These are phyloP conservation scores for Epinotia ramella DNA, from an alignment of 2,888 invertebrate genomes.

Conservation along the genomic window DNA sequence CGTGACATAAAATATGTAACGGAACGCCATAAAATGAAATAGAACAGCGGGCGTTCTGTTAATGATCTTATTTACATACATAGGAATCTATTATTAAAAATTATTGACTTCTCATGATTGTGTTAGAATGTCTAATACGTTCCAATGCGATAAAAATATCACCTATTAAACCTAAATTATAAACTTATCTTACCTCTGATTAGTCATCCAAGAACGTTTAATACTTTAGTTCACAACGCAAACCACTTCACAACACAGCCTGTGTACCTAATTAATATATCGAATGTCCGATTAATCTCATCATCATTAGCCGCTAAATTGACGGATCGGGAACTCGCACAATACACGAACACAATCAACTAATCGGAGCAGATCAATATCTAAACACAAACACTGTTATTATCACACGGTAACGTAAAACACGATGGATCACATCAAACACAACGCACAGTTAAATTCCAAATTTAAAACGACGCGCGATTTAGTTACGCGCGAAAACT, in stretches of 20 bases:
- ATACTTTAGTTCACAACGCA: slow-evolving; percentile 55
- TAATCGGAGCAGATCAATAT: slow-evolving; percentile 50
- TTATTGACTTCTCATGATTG: slow-evolving; percentile 58
- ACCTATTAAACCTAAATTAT: background rate
- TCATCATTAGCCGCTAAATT: slow-evolving; percentile 52
- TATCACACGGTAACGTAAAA: slow-evolving; percentile 10
- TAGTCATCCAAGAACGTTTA: slow-evolving; percentile 54
- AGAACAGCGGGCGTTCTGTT: slow-evolving; percentile 55
- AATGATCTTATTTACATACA: slow-evolving; percentile 62
- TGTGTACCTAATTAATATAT: slow-evolving; percentile 52
- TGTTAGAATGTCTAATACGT: slow-evolving; percentile 49
- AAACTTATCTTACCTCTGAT: slow-evolving; percentile 53
- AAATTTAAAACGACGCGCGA: slow-evolving; percentile 51
- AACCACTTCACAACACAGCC: slow-evolving; percentile 52
- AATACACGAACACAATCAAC: slow-evolving; percentile 51
- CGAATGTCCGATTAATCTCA: slow-evolving; percentile 53
- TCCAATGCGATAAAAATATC: background rate
- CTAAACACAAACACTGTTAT: slow-evolving; percentile 33
- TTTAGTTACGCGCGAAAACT: slow-evolving; percentile 66
- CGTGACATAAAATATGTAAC: slow-evolving; percentile 54
- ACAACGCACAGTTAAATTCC: slow-evolving; percentile 8
- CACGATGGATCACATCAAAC: slow-evolving; percentile 39
- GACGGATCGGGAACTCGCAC: slow-evolving; percentile 57
- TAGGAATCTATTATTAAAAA: slow-evolving; percentile 23
- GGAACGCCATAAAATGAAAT: slow-evolving; percentile 53